These are phyloP conservation scores for Gasteruption jaculator DNA, from an alignment of 2,888 invertebrate genomes.

Conservation along the genomic window DNA sequence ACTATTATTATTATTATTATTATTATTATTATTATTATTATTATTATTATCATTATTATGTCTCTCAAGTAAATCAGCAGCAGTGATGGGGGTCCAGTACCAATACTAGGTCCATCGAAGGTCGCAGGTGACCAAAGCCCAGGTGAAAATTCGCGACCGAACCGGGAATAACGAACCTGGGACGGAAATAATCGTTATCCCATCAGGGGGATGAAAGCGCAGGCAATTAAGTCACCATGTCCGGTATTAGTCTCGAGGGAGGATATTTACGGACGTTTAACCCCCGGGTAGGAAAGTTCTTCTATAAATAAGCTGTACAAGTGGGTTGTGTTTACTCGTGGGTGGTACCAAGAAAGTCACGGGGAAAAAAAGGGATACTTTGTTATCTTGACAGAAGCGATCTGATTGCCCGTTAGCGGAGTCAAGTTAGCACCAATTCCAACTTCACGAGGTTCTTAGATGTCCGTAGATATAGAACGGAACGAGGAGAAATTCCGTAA, in stretches of 20 bases:
- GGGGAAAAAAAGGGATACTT: slow-evolving; percentile 25
- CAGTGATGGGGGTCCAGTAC: no score
- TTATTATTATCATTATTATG: no score
- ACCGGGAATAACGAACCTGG: no score
- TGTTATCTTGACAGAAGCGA: slow-evolving; percentile 48
- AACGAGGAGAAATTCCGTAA: slow-evolving; percentile 7
- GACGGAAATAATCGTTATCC: slow-evolving; percentile 44
- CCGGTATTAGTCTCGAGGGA: slow-evolving; percentile 28
- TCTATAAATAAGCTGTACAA: slow-evolving; percentile 47
- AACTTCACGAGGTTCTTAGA: slow-evolving; percentile 33
- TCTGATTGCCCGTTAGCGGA: slow-evolving; percentile 48
- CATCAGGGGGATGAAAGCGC: slow-evolving; percentile 32
- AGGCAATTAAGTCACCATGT: slow-evolving; percentile 43
- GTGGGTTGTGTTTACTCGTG: no score
- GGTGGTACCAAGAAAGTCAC: no score
- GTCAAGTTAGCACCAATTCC: slow-evolving; percentile 41
- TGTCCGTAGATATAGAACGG: slow-evolving; percentile 15
- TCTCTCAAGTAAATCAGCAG: no score
- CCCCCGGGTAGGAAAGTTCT: slow-evolving; percentile 45
- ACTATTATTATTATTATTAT: no score
- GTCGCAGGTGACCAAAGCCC: no score
- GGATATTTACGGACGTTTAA: slow-evolving; percentile 47
- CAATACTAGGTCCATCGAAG: no score
- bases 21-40: no score
- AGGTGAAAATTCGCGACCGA: no score